phyloP scores from a whole-genome alignment of 2,888 invertebrate genomes.

The Brenthis daphne region DNA sequence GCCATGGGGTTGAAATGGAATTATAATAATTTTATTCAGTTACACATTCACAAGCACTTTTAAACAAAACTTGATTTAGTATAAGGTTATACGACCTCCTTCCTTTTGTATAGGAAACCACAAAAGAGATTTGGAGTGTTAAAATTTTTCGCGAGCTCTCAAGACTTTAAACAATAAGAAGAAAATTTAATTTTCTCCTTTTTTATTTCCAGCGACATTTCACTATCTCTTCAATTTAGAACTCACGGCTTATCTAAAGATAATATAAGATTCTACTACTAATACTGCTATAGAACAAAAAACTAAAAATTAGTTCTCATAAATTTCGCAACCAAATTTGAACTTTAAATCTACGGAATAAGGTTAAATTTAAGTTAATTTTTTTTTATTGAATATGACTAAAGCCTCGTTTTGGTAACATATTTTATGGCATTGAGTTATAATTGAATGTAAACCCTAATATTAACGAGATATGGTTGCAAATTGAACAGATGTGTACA shows the following conservation, averaged over 20 bases:
- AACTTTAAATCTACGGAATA: background rate
- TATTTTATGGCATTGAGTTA: background rate
- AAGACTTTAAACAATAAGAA: background rate
- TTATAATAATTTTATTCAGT: too few relatives aligned
- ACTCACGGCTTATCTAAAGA: slow-evolving; percentile 13
- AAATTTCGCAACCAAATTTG: background rate
- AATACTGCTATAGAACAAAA: slow-evolving; percentile 13
- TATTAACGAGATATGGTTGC: background rate
- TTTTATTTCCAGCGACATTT: background rate
- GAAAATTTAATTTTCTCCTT: background rate
- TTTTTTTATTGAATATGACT: background rate
- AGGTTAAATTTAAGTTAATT: background rate
- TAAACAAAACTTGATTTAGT: too few relatives aligned
- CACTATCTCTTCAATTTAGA: slow-evolving; percentile 21
- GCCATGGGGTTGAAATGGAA: too few relatives aligned
- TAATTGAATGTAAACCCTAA: slow-evolving; percentile 6
- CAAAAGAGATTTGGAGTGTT: too few relatives aligned
- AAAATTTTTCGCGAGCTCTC: background rate
- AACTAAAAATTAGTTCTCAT: slow-evolving; percentile 19
- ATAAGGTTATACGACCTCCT: too few relatives aligned
- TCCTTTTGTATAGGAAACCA: too few relatives aligned
- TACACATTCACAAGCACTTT: too few relatives aligned
- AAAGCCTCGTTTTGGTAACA: background rate
- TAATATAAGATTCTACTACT: slow-evolving; percentile 12
- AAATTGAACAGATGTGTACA: background rate